Evolutionary conservation across 2,797 vertebrate genomes (phyloP).

Genomic region (Peromyscus attwateri): DNA sequence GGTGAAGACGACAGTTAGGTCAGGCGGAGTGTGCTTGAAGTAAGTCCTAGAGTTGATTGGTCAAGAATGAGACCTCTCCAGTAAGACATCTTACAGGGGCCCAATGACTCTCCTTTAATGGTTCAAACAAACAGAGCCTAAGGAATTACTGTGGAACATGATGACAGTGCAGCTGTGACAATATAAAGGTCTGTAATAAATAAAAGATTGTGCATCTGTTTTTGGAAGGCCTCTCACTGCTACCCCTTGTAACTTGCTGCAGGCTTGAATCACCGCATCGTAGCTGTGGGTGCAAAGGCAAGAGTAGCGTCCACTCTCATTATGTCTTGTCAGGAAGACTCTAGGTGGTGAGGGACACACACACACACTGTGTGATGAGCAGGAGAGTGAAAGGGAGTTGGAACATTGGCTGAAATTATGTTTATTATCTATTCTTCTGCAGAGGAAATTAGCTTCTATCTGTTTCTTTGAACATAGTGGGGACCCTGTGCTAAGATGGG

Average conservation of each 20-base stretch:
- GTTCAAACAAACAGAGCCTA: conserved; percentile 68
- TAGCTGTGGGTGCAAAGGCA: background rate
- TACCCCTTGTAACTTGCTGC: conserved; percentile 29
- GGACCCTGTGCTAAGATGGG: background rate
- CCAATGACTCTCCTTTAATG: background rate
- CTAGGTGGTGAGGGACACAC: background rate
- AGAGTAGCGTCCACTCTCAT: background rate
- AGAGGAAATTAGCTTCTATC: background rate
- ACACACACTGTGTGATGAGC: background rate
- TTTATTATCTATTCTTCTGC: background rate
- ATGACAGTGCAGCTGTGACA: conserved; percentile 69
- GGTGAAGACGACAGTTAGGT: conserved; percentile 40
- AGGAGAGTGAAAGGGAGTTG: background rate
- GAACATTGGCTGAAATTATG: background rate
- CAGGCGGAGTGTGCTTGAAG: conserved; percentile 57
- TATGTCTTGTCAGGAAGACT: background rate
- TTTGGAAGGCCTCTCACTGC: conserved; percentile 35
- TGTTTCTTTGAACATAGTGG: background rate
- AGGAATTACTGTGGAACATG: conserved; percentile 75
- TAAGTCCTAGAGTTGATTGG: conserved; percentile 57
- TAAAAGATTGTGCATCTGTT: conserved; percentile 69
- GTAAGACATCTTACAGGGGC: conserved; percentile 64
- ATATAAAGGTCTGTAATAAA: conserved; percentile 67
- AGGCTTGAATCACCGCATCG: background rate
- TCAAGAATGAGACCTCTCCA: conserved; percentile 70